Percentiles rank a stretch among this genome's conserved stretches.
Conservation (phyloP, 2,888 invertebrate species). For the Drosophila pegasa region DNA sequence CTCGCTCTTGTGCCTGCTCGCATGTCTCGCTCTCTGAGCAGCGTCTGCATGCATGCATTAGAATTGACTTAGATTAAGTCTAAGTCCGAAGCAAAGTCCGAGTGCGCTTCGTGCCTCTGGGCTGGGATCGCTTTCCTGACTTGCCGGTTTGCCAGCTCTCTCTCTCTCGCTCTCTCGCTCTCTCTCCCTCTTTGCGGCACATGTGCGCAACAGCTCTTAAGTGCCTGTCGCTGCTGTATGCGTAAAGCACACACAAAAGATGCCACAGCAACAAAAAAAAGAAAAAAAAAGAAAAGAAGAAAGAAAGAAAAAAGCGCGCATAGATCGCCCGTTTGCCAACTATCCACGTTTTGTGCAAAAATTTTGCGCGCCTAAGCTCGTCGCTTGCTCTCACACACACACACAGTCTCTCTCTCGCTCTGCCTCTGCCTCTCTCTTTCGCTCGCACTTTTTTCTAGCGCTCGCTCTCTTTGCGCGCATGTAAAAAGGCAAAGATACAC, state of each 20-base stretch:
- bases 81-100: conserved; percentile 64
- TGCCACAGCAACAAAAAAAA: conserved; percentile 23
- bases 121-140: conserved; percentile 53
- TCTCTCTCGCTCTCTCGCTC: no score
- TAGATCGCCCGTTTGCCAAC: conserved; percentile 40
- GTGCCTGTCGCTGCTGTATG: conserved; percentile 70
- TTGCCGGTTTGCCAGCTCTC: conserved; percentile 75
- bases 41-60: conserved; percentile 60
- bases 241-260: conserved; percentile 71
- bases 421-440: conserved; percentile 1
- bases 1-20: conserved; percentile 16
- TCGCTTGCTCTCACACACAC: conserved; percentile 19
- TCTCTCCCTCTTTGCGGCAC: no score
- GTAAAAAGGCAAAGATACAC: conserved; percentile 59
- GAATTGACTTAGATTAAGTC: conserved; percentile 79
- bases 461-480: conserved; percentile 32
- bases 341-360: conserved; percentile 23
- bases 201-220: conserved; percentile 71
- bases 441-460: conserved; percentile 10
- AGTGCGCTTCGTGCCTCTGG: conserved; percentile 61
- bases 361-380: conserved; percentile 56
- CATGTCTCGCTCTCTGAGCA: conserved; percentile 18
- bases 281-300: no score
- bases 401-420: conserved; percentile 1
- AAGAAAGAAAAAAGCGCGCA: conserved; percentile 24